phyloP scores from a whole-genome alignment of 2,888 invertebrate species.

The Sabatieria punctata region DNA sequence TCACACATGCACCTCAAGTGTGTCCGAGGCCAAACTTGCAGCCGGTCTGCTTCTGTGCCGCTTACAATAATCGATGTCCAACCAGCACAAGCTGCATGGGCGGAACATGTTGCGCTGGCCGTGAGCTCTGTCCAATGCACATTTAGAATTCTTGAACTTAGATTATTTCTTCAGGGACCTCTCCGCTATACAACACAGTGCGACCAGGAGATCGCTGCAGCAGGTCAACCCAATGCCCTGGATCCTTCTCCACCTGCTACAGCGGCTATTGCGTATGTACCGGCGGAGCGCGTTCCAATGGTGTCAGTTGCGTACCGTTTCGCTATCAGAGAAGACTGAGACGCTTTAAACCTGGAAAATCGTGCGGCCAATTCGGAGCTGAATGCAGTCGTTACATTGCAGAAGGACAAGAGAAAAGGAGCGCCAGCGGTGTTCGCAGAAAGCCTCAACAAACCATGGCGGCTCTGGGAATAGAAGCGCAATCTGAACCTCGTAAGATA shows the following conservation, averaged over 20 bases:
- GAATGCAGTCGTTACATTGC: no score
- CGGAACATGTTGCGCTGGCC: conserved; percentile 3
- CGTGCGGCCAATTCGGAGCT: no score
- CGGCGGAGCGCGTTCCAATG: conserved; percentile 5
- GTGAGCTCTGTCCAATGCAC: neutral
- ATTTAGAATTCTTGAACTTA: neutral
- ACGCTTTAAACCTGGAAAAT: no score
- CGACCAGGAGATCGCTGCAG: conserved; percentile 6
- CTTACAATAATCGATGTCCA: conserved; percentile 3
- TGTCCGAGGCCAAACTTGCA: neutral
- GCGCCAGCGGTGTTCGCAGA: no score
- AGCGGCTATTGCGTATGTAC: conserved; percentile 4
- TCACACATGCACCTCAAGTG: neutral
- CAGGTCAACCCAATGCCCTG: neutral
- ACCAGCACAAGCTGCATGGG: neutral
- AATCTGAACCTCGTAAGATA: no score
- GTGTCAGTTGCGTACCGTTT: conserved; percentile 5
- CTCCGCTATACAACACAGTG: conserved; percentile 5
- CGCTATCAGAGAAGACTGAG: neutral
- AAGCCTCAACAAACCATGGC: no score
- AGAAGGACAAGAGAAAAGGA: no score
- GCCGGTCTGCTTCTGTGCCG: conserved; percentile 5
- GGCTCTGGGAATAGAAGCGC: no score
- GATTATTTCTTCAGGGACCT: neutral
- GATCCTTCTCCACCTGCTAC: neutral